These are phyloP conservation scores for Pitangus sulphuratus DNA, from an alignment of 2,797 vertebrate species.

Conservation along the genomic window DNA sequence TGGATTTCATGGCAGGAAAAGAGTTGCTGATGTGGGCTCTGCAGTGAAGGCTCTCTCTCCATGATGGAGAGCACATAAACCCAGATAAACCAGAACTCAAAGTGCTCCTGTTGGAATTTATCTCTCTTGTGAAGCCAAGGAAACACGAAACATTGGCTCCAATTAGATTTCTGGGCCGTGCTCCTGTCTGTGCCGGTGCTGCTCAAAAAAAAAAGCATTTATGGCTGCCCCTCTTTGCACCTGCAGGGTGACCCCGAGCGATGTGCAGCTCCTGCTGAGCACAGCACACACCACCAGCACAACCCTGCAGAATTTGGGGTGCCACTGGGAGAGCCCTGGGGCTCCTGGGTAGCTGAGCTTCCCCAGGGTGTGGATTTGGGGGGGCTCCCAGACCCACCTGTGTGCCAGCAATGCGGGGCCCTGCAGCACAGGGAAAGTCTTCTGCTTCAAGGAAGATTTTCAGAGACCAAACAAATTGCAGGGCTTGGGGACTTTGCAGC, in stretches of 20 bases:
- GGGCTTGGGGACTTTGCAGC: not conserved
- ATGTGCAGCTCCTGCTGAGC: not conserved
- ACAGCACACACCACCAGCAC: not conserved
- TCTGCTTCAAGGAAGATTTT: not conserved
- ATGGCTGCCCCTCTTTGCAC: not conserved
- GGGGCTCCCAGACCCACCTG: not conserved
- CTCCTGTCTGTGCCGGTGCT: rapidly evolving
- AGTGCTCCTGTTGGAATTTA: not conserved
- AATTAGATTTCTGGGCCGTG: not conserved
- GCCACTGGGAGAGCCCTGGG: not conserved
- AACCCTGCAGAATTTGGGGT: not conserved
- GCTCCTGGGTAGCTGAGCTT: not conserved
- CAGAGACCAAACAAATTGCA: not conserved
- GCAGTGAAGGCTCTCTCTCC: not conserved
- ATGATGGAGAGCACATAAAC: not conserved
- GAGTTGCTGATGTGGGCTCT: not conserved
- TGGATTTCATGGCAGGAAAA: not conserved
- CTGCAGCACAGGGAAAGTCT: not conserved
- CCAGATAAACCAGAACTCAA: not conserved
- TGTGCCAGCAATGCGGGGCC: no score
- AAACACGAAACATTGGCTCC: not conserved
- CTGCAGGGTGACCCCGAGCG: not conserved
- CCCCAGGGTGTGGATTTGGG: not conserved
- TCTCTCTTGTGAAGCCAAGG: not conserved
- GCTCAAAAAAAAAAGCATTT: not conserved